Base-by-base conservation (phyloP, 2,888 invertebrate genomes). In the Polydrusus tereticollis region DNA sequence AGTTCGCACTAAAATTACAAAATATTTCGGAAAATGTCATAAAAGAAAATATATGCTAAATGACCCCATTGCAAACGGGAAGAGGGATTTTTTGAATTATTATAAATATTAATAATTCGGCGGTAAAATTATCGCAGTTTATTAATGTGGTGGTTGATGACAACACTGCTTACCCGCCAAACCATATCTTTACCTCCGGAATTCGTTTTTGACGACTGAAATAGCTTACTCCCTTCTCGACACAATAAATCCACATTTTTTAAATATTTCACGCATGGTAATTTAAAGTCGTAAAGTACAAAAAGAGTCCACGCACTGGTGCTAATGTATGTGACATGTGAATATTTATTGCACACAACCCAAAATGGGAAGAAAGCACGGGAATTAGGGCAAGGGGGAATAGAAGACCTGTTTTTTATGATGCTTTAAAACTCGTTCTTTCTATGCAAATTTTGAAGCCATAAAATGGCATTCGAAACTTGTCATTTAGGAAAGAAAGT, bases 271-370 rank as follows among this genome's bases (percentile, higher is more conserved):
- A 70, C 73, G 73, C 70, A 50, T 55, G 62, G 62, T 70, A 70
- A 66, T 70, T 70, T 45, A 47, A 55, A 43, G 38, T 59, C 65
- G 64, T 69, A 69, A 70, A 73, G 66, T 47, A 67, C 64, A 67
- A 70, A 73, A 60, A 47, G 57, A 57, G 45, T 52, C 62, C 62
- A 45, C 43, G 38, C 38, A 21, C 45, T 52, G 62, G 66, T 41
- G 73, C 57, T 73, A 73, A 73, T 73, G 69, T 73, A 73, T 73
- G 67, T 73, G 73, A 43, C 73, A 70, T 69, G 66, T 66, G 69
- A 67, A 60, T 70, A 73, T 73, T 73, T 73, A 73, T 73, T 70
- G 55, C 68, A 38, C 55, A 21, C n/a, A 29, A 45, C 26, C 62
- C 1, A 55, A 63, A 62, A 50, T 68, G 57, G 69, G 14, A 66